These are phyloP conservation scores for Pangasius sanitwongsei DNA, from an alignment of 2,797 vertebrate genomes.

Conservation along the genomic window DNA sequence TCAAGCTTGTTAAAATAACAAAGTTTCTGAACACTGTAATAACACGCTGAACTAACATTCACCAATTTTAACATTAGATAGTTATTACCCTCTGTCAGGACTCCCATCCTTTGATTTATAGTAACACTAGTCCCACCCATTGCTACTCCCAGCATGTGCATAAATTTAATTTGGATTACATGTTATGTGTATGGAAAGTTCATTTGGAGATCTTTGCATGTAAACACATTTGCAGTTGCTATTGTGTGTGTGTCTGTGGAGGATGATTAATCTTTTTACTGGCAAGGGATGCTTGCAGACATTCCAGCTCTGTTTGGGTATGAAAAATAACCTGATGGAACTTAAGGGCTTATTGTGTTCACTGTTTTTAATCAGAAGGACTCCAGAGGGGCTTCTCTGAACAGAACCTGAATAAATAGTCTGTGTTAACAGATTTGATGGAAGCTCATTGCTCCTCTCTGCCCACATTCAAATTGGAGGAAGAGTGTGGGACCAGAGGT, in stretches of 20 bases:
- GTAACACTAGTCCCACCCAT: not conserved
- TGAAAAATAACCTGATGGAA: conserved; percentile 25
- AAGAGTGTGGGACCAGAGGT: conserved; percentile 16
- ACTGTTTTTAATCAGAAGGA: conserved; percentile 14
- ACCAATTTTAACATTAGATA: not conserved
- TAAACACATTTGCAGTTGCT: not conserved
- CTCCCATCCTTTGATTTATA: not conserved
- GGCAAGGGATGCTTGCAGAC: not conserved
- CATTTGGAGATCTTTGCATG: not conserved
- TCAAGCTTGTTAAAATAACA: not conserved
- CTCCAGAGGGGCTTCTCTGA: conserved; percentile 10
- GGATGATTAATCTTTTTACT: conserved; percentile 5
- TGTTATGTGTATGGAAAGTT: not conserved
- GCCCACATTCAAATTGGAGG: conserved; percentile 37
- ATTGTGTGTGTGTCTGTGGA: not conserved
- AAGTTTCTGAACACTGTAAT: not conserved
- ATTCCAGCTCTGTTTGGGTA: conserved; percentile 6
- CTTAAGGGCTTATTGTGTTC: conserved; percentile 13
- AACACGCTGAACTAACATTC: not conserved
- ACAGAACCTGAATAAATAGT: conserved; percentile 11
- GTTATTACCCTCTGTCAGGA: not conserved
- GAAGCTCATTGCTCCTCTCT: conserved; percentile 11
- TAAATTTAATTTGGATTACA: not conserved
- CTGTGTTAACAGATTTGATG: conserved; percentile 24
- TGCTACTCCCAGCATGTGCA: not conserved